A percentile compares a stretch with the other conserved stretches of the same genome.
phyloP scores from a whole-genome alignment of 2,113 vertebrate genomes.

The Oryctolagus cuniculus region DNA sequence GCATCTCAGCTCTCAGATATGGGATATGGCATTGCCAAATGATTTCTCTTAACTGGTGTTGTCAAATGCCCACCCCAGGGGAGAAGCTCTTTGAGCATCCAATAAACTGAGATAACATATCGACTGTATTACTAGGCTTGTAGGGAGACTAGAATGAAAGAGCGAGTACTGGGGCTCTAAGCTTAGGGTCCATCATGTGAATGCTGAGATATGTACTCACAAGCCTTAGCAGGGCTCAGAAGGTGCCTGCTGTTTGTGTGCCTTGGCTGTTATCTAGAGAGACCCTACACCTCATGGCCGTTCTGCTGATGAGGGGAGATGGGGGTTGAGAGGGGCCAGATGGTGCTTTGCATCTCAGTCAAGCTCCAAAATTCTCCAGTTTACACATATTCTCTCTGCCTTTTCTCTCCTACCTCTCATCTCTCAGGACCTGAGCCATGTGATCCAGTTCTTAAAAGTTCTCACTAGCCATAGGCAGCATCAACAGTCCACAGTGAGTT shows the following conservation, averaged over 20 bases:
- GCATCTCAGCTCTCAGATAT: no score
- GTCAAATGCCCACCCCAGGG: no score
- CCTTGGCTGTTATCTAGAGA: not conserved
- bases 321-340: not conserved
- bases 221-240: not conserved
- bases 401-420: not conserved
- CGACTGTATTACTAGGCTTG: not conserved
- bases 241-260: not conserved
- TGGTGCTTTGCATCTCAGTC: not conserved
- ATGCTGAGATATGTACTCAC: not conserved
- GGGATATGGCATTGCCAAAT: no score
- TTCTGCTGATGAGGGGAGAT: not conserved
- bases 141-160: not conserved
- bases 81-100: not conserved
- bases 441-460: not conserved
- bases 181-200: not conserved
- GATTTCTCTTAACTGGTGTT: no score
- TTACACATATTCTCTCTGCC: not conserved
- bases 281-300: not conserved
- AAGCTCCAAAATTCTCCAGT: not conserved
- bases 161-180: not conserved
- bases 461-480: not conserved
- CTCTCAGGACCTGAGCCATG: not conserved
- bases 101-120: not conserved
- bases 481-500: fast-evolving